Evolutionary conservation across 2,113 vertebrate species (phyloP), one percentile per base, ranked within the genome.

Genomic region (Pseudorectes ferrugineus): DNA sequence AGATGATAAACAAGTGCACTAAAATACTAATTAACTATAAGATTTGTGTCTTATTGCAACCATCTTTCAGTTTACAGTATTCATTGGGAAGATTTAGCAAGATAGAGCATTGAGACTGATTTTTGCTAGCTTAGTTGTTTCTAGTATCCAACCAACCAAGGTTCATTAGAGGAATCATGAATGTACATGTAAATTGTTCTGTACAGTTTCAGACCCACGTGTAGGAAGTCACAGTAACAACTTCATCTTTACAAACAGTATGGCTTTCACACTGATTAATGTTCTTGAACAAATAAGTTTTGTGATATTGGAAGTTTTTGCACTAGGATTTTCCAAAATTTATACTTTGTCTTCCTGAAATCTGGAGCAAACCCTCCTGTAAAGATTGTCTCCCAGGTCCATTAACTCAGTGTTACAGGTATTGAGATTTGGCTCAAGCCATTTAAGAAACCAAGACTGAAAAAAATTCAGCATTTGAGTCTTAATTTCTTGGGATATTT

Each of bases 1-100:
- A 81, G n/a, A 66, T 61, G 62, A 94, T 48, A 66, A 93, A 95
- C 4, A 76, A 62, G 62, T 79, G 28, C 24, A 73, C 20, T 85
- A 85, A 94, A 90, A 91, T 82, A 68, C n/a, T 72, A 89, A 89
- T 95, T 95, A 86, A 79, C 68, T 59, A 48, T 65, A 94, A 87
- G 40, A 76, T 95, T 92, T 89, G 10, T 83, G 54, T 81, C 86
- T 92, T 78, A 80, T 61, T 94, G 58, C 38, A 94, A 52, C n/a
- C 36, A 12, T 58, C 14, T 63, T 94, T 94, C 46, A 43, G 9
- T 33, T 94, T 92, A 75, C 20, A 54, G 46, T 73, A 86, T 79
- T 89, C 36, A 51, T 94, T 88, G 62, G n/a, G 33, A 96, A 67
- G 42, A 88, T 33, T 70, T 85, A 89, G 36, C 54, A 89, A 94